phyloP scores from a whole-genome alignment of 1,140 invertebrate genomes.

The Aradophagus sp. region DNA sequence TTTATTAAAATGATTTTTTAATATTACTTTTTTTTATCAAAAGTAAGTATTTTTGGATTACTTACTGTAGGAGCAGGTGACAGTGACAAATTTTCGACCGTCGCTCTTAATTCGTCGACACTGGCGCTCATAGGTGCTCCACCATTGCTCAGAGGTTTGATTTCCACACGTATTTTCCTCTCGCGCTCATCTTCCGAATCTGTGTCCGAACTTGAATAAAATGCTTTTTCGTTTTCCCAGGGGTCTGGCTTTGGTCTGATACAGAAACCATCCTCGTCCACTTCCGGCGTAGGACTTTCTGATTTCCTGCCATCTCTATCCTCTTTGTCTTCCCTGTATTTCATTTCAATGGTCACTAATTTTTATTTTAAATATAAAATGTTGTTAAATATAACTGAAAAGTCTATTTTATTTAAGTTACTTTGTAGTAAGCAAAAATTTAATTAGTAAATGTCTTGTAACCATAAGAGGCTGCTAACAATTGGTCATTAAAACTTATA shows the following conservation, averaged over 20 bases:
- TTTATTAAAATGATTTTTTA: no score
- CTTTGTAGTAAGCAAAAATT: no score
- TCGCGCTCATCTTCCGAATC: constrained; percentile 92
- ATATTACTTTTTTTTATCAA: no score
- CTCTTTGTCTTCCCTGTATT: constrained; percentile 81
- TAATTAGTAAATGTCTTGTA: no score
- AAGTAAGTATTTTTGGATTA: no score
- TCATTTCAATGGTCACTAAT: no score
- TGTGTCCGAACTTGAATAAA: constrained; percentile 93
- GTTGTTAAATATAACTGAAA: no score
- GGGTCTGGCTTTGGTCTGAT: constrained; percentile 85
- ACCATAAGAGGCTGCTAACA: no score
- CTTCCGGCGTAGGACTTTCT: constrained; percentile 81
- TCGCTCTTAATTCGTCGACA: constrained; percentile 93
- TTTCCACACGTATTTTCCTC: constrained; percentile 94
- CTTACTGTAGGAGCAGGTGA: constrained; percentile 83
- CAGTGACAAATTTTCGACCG: constrained; percentile 92
- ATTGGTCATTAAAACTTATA: no score
- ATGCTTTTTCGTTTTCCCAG: constrained; percentile 83
- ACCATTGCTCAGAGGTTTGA: constrained; percentile 94
- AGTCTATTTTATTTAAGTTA: no score
- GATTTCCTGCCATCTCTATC: constrained; percentile 77
- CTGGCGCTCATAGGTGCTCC: constrained; percentile 91
- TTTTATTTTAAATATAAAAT: no score
- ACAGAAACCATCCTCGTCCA: constrained; percentile 96